Base-by-base conservation (phyloP, 2,113 vertebrate species). In the Acrocephalus kingi region DNA sequence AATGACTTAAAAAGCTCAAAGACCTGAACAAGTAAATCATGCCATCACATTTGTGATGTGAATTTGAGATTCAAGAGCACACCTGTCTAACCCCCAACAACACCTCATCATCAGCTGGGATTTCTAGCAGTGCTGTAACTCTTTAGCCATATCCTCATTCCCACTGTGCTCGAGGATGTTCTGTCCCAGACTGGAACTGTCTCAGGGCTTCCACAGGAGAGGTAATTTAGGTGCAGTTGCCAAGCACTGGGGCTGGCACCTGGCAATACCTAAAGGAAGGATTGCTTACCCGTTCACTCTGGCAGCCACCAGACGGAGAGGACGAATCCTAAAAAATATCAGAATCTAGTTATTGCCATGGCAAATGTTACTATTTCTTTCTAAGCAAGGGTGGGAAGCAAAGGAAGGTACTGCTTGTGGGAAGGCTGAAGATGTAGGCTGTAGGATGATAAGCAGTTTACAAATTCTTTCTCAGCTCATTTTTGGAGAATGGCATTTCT, bases 221-320 rank as follows among this genome's bases (percentile, higher is more conserved):
- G 79, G 27, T 9, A 28, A 20, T 71, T 46, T 9, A 46, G 55
- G 23, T 54, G 55, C 48, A 33, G 55, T 20, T 69, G 59, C 61
- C 87, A 72, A 72, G 58, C 31, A 6, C 13, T 45, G 48, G 66
- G 51, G 21, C 75, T 35, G 24, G 63, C 41, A 51, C 43, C 28
- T 64, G 43, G 52, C 39, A 64, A 17, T 13, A 25, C 0, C 0
- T 4, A 63, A 67, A 62, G 39, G 39, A 77, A 13, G 5, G 18
- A 39, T 22, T n/a, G 51, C 95, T 96, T 92, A 97, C 96, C 90
- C 83, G 88, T 69, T 95, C 94, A 15, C 55, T 93, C 66, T 97
- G 94, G 6, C 14, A 71, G 72, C 45, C 67, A 22, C 88, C 92
- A 63, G 85, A 87, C 2, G 56, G 10, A 0, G 84, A 90, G 28